Evolutionary conservation across 2,113 vertebrate genomes (phyloP).

Genomic region (Rhipidura dahli): DNA sequence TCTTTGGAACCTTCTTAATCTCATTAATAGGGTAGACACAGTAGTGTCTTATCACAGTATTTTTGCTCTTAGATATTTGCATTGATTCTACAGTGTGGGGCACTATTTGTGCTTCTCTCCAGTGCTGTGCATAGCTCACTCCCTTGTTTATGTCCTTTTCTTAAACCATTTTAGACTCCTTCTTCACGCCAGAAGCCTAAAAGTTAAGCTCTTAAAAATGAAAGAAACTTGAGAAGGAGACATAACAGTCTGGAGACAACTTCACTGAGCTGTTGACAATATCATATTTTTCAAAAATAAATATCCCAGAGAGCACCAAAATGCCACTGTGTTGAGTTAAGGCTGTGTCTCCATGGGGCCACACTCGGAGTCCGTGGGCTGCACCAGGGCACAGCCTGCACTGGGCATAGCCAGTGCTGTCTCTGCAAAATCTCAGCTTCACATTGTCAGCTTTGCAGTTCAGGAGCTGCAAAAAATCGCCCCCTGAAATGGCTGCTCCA

Average conservation of each 20-base stretch:
- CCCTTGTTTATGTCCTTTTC: constrained; percentile 7
- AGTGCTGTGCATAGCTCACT: not conserved
- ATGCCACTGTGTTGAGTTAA: not conserved
- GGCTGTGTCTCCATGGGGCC: not conserved
- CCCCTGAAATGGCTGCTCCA: not conserved
- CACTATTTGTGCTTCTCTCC: not conserved
- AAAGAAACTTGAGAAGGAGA: constrained; percentile 61
- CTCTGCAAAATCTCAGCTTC: not conserved
- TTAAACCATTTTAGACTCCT: constrained; percentile 15
- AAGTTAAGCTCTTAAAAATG: constrained; percentile 66
- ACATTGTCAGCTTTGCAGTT: not conserved
- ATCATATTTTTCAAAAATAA: constrained; percentile 62
- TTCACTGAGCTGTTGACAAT: constrained; percentile 43
- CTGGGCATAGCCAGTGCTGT: not conserved
- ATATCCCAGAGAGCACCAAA: not conserved
- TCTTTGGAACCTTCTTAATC: not conserved
- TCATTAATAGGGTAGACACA: not conserved
- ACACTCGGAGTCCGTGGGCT: not conserved
- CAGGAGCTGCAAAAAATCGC: not conserved
- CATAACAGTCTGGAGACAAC: constrained; percentile 62
- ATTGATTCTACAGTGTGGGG: not conserved
- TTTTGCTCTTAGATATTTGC: not conserved
- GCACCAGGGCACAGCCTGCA: not conserved
- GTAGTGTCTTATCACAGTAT: not conserved
- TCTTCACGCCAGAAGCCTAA: not conserved